Evolutionary conservation across 35 echinoderm and acorn worm species (phyloP).

Genomic region (Stichopus chloronotus): DNA sequence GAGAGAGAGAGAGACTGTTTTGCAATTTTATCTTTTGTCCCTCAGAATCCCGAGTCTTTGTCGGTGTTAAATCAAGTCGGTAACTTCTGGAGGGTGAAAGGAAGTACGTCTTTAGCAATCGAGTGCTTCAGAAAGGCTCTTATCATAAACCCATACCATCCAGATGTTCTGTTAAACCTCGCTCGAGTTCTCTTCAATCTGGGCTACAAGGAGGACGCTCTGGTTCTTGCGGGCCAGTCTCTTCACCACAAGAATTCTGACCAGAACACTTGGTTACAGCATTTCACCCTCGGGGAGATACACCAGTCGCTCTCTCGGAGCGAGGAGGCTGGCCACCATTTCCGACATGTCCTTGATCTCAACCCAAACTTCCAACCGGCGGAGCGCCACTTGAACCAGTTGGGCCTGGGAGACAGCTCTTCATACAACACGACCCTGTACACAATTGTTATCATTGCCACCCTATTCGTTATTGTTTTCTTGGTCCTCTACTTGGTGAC

Average conservation of each 20-base stretch:
- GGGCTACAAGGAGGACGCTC: slow-evolving; percentile 78
- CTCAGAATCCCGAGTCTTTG: slow-evolving; percentile 83
- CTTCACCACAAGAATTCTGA: slow-evolving; percentile 79
- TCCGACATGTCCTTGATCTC: slow-evolving; percentile 81
- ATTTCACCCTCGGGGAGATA: slow-evolving; percentile 97
- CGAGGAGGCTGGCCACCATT: slow-evolving; percentile 74
- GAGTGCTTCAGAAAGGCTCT: slow-evolving; percentile 98
- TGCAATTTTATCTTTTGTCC: slow-evolving; percentile 37
- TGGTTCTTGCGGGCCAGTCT: slow-evolving; percentile 78
- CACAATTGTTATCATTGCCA: slow-evolving; percentile 83
- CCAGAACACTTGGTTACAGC: slow-evolving; percentile 95
- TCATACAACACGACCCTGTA: slow-evolving; percentile 89
- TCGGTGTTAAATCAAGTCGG: slow-evolving; percentile 96
- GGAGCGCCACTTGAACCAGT: slow-evolving; percentile 81
- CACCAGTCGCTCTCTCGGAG: slow-evolving; percentile 75
- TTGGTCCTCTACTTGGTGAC: slow-evolving; percentile 82
- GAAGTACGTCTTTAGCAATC: slow-evolving; percentile 84
- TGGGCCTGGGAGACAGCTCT: slow-evolving; percentile 54
- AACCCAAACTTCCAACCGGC: slow-evolving; percentile 96
- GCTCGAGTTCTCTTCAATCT: slow-evolving; percentile 92
- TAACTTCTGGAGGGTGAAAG: slow-evolving; percentile 96
- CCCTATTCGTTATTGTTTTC: slow-evolving; percentile 78
- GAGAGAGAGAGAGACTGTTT: too few relatives aligned
- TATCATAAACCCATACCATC: slow-evolving; percentile 82
- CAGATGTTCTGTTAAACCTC: slow-evolving; percentile 93